Evolutionary conservation across 2,797 vertebrate species (phyloP), one percentile per base, ranked within the genome.

Genomic region (Tauraco hartlaubi): DNA sequence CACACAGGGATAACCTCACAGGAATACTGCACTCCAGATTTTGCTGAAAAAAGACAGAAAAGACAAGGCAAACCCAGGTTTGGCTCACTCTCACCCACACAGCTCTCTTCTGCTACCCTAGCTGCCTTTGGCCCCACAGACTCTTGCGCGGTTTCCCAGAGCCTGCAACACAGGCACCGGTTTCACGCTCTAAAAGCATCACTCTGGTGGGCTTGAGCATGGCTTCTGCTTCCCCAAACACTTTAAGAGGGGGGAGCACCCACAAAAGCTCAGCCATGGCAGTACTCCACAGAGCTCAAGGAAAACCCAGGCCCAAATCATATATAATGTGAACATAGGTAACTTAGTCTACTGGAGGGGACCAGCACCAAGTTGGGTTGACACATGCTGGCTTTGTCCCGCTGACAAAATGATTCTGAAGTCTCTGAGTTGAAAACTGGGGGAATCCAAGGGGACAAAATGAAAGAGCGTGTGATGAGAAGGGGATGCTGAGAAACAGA

Each of bases 321-420:
- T 9, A 9, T 2, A 5, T 8, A 11, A 29, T 3, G 15, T 49
- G 46, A 73, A 37, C 19, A 90, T 51, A 54, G 46, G 29, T 11
- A 17, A n/a, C 33, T 78, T 66, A 18, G 14, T 69, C 14, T 31
- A 7, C 25, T 5, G 1, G 39, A 77, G 49, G 13, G 58, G 28
- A 81, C 28, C 31, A 58, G 26, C 62, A 28, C 31, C 13, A 22
- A 29, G 6, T 1, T 25, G 22, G 22, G 7, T 9, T 87, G 81
- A 29, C 12, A 20, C 26, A 17, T 0, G 0, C 1, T 52, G 59
- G 20, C 33, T 92, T 64, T 73, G 37, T 18, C 35, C 46, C 0
- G 0, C 23, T 35, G 46, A 43, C 28, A 88, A 81, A 73, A 39
- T 63, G 55, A 78, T 58, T 55, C 49, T 5, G 0, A 94, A 29